phyloP scores from a whole-genome alignment of 2,113 vertebrate species.

The Aix galericulata region DNA sequence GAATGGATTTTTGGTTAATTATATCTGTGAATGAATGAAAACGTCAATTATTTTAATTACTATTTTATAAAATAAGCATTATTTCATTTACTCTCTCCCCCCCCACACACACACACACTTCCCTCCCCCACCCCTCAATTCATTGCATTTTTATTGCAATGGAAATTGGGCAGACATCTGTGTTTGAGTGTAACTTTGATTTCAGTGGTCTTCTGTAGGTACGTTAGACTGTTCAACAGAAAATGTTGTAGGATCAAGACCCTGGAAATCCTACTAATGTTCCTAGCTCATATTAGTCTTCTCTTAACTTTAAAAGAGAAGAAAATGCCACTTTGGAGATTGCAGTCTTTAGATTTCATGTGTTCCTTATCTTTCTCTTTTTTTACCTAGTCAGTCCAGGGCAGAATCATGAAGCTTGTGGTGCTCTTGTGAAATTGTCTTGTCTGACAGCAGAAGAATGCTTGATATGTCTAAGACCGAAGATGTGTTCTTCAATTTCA shows the following conservation, averaged over 20 bases:
- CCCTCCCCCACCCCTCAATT: neutral
- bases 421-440: neutral
- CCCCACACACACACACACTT: too few relatives aligned
- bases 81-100: neutral
- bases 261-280: neutral
- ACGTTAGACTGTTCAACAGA: neutral
- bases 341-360: neutral
- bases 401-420: neutral
- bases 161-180: neutral
- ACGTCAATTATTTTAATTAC: neutral
- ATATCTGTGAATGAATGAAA: neutral
- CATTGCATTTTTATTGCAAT: neutral
- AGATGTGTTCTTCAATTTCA: neutral
- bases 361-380: neutral
- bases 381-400: neutral
- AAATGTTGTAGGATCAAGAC: neutral
- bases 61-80: neutral
- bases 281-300: neutral
- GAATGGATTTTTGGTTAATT: neutral
- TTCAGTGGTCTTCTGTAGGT: neutral
- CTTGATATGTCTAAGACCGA: slow-evolving; percentile 6
- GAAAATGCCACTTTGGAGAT: neutral
- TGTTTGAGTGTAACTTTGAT: neutral
- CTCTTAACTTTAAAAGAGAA: neutral
- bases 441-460: neutral